These are phyloP conservation scores for Sesamia nonagrioides DNA, from an alignment of 1,140 invertebrate genomes.

Conservation along the genomic window DNA sequence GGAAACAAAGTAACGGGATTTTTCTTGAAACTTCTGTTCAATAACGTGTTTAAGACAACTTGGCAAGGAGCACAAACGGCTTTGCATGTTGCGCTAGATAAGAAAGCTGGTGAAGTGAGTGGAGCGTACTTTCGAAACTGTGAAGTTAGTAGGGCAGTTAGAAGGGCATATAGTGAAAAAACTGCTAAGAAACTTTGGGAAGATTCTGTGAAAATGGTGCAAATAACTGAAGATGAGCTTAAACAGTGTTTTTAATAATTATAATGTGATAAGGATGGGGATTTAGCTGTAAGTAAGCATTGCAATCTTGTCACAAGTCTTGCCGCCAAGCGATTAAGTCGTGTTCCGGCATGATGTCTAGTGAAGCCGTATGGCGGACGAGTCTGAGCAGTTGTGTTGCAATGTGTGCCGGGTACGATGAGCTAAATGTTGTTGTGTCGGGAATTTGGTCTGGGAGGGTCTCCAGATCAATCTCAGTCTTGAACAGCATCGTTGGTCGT, in stretches of 20 bases:
- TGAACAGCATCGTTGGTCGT: no score
- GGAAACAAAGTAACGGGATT: constrained; percentile 20
- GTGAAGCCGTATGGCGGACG: no score
- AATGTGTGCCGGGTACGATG: no score
- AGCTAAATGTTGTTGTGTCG: no score
- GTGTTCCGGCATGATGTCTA: no score
- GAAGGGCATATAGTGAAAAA: constrained; percentile 32
- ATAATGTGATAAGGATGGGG: not conserved
- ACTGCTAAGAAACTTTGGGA: constrained; percentile 51
- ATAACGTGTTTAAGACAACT: constrained; percentile 42
- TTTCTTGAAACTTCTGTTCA: constrained; percentile 4
- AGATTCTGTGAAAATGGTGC: constrained; percentile 50
- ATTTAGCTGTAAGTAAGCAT: no score
- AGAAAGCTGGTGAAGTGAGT: constrained; percentile 57
- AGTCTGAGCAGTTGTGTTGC: no score
- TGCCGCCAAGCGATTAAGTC: no score
- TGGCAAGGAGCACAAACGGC: constrained; percentile 59
- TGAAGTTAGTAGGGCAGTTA: not conserved
- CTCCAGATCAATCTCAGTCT: no score
- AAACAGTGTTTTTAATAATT: constrained; percentile 21
- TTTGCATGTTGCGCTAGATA: constrained; percentile 55
- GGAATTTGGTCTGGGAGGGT: no score
- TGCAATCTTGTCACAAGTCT: no score
- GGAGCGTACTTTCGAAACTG: constrained; percentile 65
- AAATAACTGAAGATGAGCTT: constrained; percentile 47